Conservation (phyloP, 2,797 vertebrate species). For the Otolemur crassicaudatus region DNA sequence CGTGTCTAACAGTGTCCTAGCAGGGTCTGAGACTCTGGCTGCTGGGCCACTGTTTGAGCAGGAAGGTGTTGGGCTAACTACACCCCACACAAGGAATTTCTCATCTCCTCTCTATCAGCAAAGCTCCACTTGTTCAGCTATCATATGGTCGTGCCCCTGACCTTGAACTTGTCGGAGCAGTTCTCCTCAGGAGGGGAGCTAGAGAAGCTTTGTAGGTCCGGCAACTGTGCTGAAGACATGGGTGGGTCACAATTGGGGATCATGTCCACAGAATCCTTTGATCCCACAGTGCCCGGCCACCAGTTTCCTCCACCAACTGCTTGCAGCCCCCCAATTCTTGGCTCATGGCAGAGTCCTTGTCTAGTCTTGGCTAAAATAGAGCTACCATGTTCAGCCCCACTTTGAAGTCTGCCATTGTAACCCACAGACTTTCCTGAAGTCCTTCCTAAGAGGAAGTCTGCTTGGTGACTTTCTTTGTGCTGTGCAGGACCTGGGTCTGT, state of each 20-base stretch:
- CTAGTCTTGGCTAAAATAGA: neutral
- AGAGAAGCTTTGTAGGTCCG: neutral
- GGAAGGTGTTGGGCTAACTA: neutral
- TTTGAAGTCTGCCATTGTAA: neutral
- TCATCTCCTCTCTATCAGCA: neutral
- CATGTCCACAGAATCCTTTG: neutral
- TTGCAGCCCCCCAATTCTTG: neutral
- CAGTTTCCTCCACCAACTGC: neutral
- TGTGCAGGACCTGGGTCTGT: no score
- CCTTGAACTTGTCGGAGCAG: neutral
- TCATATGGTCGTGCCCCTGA: neutral
- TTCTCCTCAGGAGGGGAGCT: neutral
- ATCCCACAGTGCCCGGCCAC: no score
- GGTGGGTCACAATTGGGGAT: neutral
- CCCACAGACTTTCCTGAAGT: neutral
- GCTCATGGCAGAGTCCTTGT: neutral
- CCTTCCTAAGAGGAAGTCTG: neutral
- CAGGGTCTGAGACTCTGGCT: rapidly evolving
- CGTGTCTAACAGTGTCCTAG: neutral
- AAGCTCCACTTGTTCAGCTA: neutral
- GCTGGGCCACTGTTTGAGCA: no score
- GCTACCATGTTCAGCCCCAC: neutral
- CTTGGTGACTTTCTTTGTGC: neutral
- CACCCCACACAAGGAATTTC: neutral
- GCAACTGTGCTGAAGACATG: neutral